Conservation (phyloP, 2,888 invertebrate species). For the Nephrotoma appendiculata region DNA sequence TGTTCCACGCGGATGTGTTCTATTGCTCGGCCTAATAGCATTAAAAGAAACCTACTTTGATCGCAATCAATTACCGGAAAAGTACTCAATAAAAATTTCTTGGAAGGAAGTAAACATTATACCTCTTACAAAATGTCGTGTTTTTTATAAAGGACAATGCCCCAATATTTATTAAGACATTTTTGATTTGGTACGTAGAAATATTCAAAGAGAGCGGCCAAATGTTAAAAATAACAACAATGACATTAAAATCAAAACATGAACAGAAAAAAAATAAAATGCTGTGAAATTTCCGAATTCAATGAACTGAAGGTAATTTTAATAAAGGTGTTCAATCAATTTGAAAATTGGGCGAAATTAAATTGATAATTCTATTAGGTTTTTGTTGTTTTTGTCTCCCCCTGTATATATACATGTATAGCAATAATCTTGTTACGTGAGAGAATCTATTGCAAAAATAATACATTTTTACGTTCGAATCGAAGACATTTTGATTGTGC, state of each 20-base stretch:
- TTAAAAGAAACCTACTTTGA: too few relatives aligned
- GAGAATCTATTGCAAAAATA: neutral
- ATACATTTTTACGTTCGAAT: neutral
- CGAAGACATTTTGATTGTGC: neutral
- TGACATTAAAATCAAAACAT: neutral
- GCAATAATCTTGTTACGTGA: neutral
- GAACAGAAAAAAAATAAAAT: neutral
- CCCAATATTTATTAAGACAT: too few relatives aligned
- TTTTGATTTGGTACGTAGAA: too few relatives aligned
- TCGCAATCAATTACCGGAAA: too few relatives aligned
- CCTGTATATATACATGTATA: neutral
- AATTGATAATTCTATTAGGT: neutral
- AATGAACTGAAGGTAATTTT: neutral
- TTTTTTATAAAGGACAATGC: too few relatives aligned
- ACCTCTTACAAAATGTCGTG: too few relatives aligned
- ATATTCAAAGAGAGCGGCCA: too few relatives aligned
- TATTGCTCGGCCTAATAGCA: too few relatives aligned
- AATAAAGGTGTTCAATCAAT: neutral
- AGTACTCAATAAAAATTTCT: too few relatives aligned
- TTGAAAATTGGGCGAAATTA: neutral
- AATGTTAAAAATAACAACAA: neutral
- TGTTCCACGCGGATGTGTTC: too few relatives aligned
- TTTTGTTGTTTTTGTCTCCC: neutral
- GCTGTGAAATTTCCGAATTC: neutral
- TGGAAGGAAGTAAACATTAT: too few relatives aligned